Conservation (phyloP, 2,113 vertebrate genomes). For the Grammomys dolichurus region DNA sequence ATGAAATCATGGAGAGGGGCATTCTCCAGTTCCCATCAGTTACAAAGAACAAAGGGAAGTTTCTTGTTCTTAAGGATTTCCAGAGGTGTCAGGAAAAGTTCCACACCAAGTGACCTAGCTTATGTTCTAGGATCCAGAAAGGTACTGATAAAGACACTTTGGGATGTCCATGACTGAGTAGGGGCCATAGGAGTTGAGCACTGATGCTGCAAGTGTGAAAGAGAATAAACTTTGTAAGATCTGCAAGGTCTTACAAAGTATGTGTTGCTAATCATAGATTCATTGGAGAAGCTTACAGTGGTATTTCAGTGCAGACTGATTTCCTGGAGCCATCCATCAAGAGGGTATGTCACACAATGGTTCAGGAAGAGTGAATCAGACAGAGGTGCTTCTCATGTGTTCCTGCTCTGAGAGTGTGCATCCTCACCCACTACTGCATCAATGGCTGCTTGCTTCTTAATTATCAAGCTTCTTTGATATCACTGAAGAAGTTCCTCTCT, state of each 20-base stretch:
- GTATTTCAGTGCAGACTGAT: not conserved
- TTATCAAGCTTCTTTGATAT: not conserved
- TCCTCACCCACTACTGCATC: not conserved
- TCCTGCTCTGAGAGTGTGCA: not conserved
- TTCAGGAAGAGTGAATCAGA: not conserved
- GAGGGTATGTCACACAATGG: not conserved
- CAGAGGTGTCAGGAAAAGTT: not conserved
- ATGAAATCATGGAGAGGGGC: no score
- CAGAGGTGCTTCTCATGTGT: not conserved
- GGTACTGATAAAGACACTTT: not conserved
- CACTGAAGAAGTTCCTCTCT: not conserved
- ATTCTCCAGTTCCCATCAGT: not conserved
- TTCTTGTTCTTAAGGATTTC: not conserved
- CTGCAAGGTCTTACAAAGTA: not conserved
- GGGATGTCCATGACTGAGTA: no score
- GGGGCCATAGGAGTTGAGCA: no score
- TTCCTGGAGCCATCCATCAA: not conserved
- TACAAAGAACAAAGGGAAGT: not conserved
- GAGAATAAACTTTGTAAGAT: not conserved
- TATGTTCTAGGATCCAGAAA: not conserved
- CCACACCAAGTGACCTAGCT: not conserved
- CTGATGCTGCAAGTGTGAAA: not conserved
- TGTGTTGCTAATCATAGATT: not conserved
- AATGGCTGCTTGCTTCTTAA: not conserved
- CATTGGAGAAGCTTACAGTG: not conserved